Percentiles rank a stretch among this genome's conserved stretches.
Evolutionary conservation across 2,797 vertebrate species (phyloP).

Genomic region (Galaxias olidus): DNA sequence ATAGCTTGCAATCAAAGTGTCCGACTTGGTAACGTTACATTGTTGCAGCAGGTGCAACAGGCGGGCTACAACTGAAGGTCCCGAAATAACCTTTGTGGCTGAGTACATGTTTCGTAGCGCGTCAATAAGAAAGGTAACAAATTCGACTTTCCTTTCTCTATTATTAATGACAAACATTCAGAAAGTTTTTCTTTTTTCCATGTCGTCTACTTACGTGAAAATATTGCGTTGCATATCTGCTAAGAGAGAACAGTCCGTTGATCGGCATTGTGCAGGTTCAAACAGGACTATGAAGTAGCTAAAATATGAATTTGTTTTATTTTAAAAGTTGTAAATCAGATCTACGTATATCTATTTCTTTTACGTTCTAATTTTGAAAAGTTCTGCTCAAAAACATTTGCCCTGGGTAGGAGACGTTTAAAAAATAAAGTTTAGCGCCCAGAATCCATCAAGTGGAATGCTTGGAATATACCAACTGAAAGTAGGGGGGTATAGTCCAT

Average conservation of each 20-base stretch:
- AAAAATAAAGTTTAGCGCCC: constrained; percentile 45
- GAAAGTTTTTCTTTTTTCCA: no score
- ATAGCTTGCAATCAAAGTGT: no score
- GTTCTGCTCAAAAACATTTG: not conserved
- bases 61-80: constrained; percentile 20
- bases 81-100: not conserved
- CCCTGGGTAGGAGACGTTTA: constrained; percentile 1
- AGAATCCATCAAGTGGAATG: constrained; percentile 26
- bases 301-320: not conserved
- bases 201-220: constrained; percentile 65
- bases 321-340: no score
- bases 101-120: no score
- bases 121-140: not conserved
- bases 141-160: not conserved
- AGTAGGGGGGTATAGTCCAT: not conserved
- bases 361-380: no score
- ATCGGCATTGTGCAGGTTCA: constrained; percentile 74
- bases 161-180: not conserved
- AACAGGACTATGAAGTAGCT: constrained; percentile 16
- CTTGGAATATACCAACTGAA: constrained; percentile 46
- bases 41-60: constrained; percentile 36
- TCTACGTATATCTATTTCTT: no score
- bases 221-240: constrained; percentile 56
- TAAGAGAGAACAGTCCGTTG: constrained; percentile 60
- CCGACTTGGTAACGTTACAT: not conserved